Evolutionary conservation across 1,140 invertebrate species (phyloP), one percentile per base, ranked within the genome.

Genomic region (Hyles euphorbiae): DNA sequence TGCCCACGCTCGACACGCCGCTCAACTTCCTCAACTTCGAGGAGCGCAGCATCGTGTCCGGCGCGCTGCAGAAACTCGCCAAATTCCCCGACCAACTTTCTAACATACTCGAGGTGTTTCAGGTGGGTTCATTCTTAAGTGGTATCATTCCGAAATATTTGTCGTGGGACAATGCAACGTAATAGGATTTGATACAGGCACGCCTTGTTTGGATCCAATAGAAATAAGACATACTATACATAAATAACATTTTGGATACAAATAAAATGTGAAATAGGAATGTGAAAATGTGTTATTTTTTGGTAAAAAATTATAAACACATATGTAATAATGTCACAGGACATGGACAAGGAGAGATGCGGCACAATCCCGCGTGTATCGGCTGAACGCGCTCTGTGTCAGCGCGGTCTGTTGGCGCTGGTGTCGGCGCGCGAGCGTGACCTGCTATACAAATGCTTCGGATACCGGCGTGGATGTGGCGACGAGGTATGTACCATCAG

Each of bases 21-120:
- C 87, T 89, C 43, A 93, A 92, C 64, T 94, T 93, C 88, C 89
- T 95, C 5, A 93, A 93, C 85, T 94, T 92, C 67, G 92, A 94
- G 47, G 93, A 95, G 79, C 81, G 93, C 11, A 83, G 83, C 36
- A 80, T 88, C 8, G 86, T 93, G 9, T 90, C 91, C 2, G 78
- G 86, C 34, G 92, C 92, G 2, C 81, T 95, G 54, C 87, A 92
- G 68, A 94, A 94, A 68, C 78, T 94, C 3, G 89, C 92, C 5
- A 90, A 90, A 47, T 89, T 90, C 34, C 91, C 91, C 0, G 93
- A 94, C 62, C 89, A 93, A 50, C 80, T 93, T 10, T 92, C 93
- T 45, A 91, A 94, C 63, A 90, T 93, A 49, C 82, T 90, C 58
- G 91, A 91, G 32, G 80, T 91, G 11, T 90, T 92, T 52, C 80